A percentile compares a stretch with the other conserved stretches of the same genome.
These are phyloP conservation scores for Metacarcinus magister DNA, from an alignment of 2,888 invertebrate genomes.

Conservation along the genomic window DNA sequence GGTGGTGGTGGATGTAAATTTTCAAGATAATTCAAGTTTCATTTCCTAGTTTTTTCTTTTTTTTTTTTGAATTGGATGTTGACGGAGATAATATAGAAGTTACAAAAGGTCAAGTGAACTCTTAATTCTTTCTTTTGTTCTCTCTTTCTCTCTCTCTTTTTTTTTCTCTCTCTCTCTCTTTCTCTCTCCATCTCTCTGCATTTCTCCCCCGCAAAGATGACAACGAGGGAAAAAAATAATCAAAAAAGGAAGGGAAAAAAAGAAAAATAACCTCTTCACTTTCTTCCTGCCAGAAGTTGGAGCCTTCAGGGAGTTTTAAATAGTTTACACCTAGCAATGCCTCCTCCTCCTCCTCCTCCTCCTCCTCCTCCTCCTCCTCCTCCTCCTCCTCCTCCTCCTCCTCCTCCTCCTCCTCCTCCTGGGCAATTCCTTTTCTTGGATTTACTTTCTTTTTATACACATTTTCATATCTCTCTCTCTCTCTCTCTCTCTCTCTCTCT, in stretches of 20 bases:
- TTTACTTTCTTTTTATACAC: not conserved
- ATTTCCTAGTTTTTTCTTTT: no score
- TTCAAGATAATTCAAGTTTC: no score
- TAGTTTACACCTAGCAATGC: not conserved
- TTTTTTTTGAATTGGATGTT: no score
- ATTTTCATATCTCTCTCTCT: not conserved
- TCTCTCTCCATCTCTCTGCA: not conserved
- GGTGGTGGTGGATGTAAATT: no score
- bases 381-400: not conserved
- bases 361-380: slow-evolving; percentile 2
- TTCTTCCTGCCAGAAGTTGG: slow-evolving; percentile 14
- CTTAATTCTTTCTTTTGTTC: not conserved
- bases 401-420: not conserved
- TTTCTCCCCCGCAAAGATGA: not conserved
- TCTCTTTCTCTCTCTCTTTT: not conserved
- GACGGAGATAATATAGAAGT: no score
- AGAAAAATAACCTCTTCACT: slow-evolving; percentile 2
- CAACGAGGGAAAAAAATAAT: no score
- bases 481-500: slow-evolving; percentile 49
- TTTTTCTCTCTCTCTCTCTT: not conserved
- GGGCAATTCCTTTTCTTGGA: not conserved
- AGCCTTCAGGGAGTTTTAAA: not conserved
- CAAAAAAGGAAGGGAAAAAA: not conserved
- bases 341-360: not conserved
- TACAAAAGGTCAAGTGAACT: no score